Evolutionary conservation across 2,797 vertebrate species (phyloP).

Genomic region (Myiotriccus ornatus): DNA sequence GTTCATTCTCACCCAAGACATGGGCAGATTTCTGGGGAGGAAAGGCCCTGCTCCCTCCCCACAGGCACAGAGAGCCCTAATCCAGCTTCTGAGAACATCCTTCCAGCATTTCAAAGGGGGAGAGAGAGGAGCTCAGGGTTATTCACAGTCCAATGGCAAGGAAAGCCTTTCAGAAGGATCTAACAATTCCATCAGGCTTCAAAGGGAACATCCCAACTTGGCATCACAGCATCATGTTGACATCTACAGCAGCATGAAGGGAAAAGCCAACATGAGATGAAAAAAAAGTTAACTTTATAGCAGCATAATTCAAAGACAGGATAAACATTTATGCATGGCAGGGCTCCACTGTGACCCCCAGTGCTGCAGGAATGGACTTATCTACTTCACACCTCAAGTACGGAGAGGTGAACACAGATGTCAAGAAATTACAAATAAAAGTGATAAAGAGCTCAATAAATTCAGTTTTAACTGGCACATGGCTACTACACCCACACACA

Average conservation of each 20-base stretch:
- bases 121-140: background rate
- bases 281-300: background rate
- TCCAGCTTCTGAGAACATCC: background rate
- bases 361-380: no score
- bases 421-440: background rate
- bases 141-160: background rate
- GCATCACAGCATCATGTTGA: background rate
- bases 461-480: background rate
- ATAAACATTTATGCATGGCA: background rate
- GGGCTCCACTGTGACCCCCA: background rate
- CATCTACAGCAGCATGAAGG: background rate
- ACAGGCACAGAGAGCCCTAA: background rate
- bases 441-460: background rate
- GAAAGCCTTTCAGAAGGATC: background rate
- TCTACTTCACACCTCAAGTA: background rate
- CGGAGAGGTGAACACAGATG: background rate
- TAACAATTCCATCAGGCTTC: background rate
- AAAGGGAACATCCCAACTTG: background rate
- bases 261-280: background rate
- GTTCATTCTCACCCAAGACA: background rate
- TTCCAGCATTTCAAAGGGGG: background rate
- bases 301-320: background rate
- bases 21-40: fast-evolving
- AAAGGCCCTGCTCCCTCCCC: background rate
- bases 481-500: background rate